Conservation (phyloP, 1,140 invertebrate genomes). For the Rhagoletis pomonella region DNA sequence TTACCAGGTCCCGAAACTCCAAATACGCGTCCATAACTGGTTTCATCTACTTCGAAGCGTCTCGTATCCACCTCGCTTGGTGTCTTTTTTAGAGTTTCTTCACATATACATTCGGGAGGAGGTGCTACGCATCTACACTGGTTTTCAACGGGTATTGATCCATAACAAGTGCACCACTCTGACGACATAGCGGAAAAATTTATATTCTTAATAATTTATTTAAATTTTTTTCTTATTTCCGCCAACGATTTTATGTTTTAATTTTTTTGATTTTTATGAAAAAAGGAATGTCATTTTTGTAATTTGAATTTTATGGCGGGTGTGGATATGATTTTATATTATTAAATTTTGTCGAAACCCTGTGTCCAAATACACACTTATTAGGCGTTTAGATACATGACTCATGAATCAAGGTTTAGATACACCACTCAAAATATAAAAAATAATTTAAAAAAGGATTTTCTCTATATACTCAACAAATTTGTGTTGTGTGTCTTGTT, state of each 20-base stretch:
- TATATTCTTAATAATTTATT: not conserved
- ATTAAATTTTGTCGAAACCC: too few relatives aligned
- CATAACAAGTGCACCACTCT: conserved; percentile 24
- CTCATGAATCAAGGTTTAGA: too few relatives aligned
- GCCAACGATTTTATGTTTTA: not conserved
- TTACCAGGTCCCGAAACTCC: conserved; percentile 39
- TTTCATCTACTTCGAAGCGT: not conserved
- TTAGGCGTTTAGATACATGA: too few relatives aligned
- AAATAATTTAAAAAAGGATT: too few relatives aligned
- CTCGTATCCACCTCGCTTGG: not conserved
- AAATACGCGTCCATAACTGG: not conserved
- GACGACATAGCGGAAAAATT: not conserved
- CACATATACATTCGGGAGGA: not conserved
- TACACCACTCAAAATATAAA: too few relatives aligned
- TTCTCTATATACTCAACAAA: too few relatives aligned
- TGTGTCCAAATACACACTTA: too few relatives aligned
- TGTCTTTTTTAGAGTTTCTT: not conserved
- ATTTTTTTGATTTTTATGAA: not conserved
- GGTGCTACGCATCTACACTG: not conserved
- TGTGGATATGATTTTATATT: too few relatives aligned
- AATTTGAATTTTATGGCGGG: not conserved
- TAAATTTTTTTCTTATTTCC: not conserved
- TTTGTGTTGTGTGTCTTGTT: too few relatives aligned
- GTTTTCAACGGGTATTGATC: not conserved
- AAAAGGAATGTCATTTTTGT: too few relatives aligned